phyloP scores from a whole-genome alignment of 2,113 vertebrate species.

The Eptesicus fuscus region DNA sequence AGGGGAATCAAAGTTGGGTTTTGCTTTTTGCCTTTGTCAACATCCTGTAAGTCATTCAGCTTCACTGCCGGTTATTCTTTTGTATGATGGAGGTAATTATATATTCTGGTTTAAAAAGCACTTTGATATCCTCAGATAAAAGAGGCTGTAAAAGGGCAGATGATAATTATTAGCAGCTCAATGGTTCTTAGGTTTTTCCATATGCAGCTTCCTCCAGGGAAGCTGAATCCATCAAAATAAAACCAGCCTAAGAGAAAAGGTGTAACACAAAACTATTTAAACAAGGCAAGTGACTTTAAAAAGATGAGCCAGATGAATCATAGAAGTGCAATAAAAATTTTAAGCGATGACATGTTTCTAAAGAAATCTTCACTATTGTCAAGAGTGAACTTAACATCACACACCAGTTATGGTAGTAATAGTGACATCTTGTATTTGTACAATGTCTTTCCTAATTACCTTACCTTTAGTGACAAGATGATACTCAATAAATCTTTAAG shows the following conservation, averaged over 20 bases:
- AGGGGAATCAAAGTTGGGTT: neutral
- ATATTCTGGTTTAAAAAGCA: conserved; percentile 40
- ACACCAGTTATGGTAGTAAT: neutral
- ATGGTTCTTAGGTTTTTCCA: conserved; percentile 42
- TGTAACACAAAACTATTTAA: conserved; percentile 51
- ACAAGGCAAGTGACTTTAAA: conserved; percentile 60
- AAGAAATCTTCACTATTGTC: neutral
- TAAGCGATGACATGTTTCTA: conserved; percentile 27
- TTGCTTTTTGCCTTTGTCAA: conserved; percentile 21
- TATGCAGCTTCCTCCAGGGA: conserved; percentile 50
- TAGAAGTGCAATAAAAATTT: conserved; percentile 56
- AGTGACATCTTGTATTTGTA: neutral
- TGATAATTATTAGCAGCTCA: conserved; percentile 59
- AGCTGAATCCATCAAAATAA: conserved; percentile 50
- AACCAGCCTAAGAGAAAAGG: conserved; percentile 52
- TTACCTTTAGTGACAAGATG: neutral
- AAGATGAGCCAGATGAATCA: conserved; percentile 49
- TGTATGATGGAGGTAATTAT: conserved; percentile 53
- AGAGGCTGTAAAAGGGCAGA: conserved; percentile 45
- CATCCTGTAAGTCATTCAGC: neutral
- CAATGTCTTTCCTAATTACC: neutral
- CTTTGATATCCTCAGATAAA: conserved; percentile 70
- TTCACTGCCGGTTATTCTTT: conserved; percentile 1
- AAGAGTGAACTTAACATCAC: neutral
- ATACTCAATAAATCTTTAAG: conserved; percentile 21